phyloP scores from a whole-genome alignment of 2,797 vertebrate genomes.

The Centroberyx gerrardi region DNA sequence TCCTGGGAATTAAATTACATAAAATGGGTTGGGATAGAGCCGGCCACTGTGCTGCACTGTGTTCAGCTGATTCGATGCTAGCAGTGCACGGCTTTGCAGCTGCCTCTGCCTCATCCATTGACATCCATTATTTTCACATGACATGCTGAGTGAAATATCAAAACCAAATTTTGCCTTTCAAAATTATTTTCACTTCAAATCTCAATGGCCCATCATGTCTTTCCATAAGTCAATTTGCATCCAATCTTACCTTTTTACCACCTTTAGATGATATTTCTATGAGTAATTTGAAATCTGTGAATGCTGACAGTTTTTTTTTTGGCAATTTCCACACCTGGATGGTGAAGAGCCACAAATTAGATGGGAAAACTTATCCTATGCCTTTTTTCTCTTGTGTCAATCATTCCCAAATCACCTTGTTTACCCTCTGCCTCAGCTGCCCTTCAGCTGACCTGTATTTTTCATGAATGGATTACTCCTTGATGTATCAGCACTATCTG shows the following conservation, averaged over 20 bases:
- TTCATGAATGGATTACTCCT: neutral
- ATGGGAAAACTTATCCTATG: neutral
- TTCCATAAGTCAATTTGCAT: neutral
- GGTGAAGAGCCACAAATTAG: neutral
- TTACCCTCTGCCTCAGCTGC: neutral
- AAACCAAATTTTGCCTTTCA: neutral
- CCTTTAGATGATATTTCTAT: neutral
- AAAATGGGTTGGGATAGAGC: constrained; percentile 45
- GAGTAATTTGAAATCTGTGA: neutral
- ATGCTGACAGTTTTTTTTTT: neutral
- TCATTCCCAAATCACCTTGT: neutral
- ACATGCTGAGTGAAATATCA: neutral
- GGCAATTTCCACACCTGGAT: neutral
- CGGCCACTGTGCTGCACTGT: constrained; percentile 28
- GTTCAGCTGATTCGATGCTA: constrained; percentile 25
- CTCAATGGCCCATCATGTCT: neutral
- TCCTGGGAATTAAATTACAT: constrained; percentile 62
- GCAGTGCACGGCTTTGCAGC: constrained; percentile 8
- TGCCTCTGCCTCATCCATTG: neutral
- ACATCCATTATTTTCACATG: neutral
- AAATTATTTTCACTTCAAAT: neutral
- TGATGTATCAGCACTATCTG: too few species aligned
- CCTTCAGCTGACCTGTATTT: neutral
- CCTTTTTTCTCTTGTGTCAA: neutral
- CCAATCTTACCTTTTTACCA: neutral